Evolutionary conservation across 2,113 vertebrate genomes (phyloP).

Genomic region (Poeciliopsis turrubarensis): DNA sequence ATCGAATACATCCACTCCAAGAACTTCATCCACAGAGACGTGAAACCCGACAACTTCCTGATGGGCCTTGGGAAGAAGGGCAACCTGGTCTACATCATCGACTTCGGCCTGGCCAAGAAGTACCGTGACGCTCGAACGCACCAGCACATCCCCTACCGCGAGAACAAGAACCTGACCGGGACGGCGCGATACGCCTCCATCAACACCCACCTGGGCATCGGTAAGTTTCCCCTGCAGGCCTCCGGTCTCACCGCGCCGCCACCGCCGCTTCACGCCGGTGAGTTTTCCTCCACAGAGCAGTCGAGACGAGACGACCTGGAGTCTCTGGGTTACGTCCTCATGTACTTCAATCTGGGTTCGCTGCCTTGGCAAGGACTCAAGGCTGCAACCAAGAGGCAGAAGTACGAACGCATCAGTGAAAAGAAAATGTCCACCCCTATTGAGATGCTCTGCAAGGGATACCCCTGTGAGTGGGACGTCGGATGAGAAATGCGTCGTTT

Average conservation of each 20-base stretch:
- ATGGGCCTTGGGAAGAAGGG: conserved; percentile 99
- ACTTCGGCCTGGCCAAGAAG: conserved; percentile 97
- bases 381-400: conserved; percentile 97
- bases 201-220: conserved; percentile 97
- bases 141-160: conserved; percentile 97
- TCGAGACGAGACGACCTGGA: conserved; percentile 96
- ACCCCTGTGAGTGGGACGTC: conserved; percentile 89
- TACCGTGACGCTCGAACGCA: conserved; percentile 96
- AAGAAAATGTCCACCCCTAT: conserved; percentile 99
- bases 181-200: conserved; percentile 98
- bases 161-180: conserved; percentile 98
- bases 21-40: conserved; percentile 98
- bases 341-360: conserved; percentile 99
- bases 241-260: not conserved
- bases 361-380: conserved; percentile 99
- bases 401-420: conserved; percentile 97
- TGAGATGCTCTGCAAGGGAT: conserved; percentile 97
- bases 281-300: conserved; percentile 84
- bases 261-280: no score
- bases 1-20: conserved; percentile 99
- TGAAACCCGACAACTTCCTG: conserved; percentile 97
- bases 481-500: not conserved
- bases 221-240: conserved; percentile 70
- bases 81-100: conserved; percentile 97
- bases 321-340: conserved; percentile 95